Evolutionary conservation across 2,113 vertebrate species (phyloP).

Genomic region (Galemys pyrenaicus): DNA sequence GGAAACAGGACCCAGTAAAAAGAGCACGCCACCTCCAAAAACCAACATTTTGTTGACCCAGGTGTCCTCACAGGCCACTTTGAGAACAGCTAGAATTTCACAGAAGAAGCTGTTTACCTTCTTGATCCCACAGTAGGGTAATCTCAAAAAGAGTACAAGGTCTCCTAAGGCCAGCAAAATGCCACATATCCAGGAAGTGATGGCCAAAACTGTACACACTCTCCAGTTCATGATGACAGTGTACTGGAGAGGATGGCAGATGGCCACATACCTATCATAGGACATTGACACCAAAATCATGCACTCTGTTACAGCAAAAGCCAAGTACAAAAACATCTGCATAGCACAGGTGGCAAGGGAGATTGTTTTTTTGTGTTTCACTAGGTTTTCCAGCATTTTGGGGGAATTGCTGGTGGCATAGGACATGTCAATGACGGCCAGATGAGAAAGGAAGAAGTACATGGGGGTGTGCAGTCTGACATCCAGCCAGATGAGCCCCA

Average conservation of each 20-base stretch:
- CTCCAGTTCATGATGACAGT: constrained; percentile 9
- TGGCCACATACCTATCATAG: constrained; percentile 19
- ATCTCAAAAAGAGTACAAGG: background rate
- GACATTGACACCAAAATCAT: constrained; percentile 58
- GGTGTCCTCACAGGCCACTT: background rate
- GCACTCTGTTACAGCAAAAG: constrained; percentile 41
- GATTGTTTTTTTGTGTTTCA: constrained; percentile 26
- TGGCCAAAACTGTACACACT: background rate
- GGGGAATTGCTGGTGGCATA: constrained; percentile 55
- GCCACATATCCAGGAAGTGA: background rate
- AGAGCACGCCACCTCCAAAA: background rate
- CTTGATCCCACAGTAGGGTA: constrained; percentile 21
- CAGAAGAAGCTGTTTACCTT: constrained; percentile 39
- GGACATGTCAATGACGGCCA: constrained; percentile 46
- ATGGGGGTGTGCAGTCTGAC: constrained; percentile 20
- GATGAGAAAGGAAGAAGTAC: constrained; percentile 73
- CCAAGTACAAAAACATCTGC: constrained; percentile 56
- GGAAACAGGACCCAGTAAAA: background rate
- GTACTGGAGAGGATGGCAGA: constrained; percentile 52
- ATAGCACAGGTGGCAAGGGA: constrained; percentile 33
- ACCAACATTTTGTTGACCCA: background rate
- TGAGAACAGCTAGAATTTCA: constrained; percentile 21
- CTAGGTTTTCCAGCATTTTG: constrained; percentile 46
- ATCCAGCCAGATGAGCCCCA: constrained; percentile 26
- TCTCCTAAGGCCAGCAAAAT: background rate